Base-by-base conservation (phyloP, 35 echinoderm and acorn worm genomes). In the Hemicentrotus pulcherrimus region DNA sequence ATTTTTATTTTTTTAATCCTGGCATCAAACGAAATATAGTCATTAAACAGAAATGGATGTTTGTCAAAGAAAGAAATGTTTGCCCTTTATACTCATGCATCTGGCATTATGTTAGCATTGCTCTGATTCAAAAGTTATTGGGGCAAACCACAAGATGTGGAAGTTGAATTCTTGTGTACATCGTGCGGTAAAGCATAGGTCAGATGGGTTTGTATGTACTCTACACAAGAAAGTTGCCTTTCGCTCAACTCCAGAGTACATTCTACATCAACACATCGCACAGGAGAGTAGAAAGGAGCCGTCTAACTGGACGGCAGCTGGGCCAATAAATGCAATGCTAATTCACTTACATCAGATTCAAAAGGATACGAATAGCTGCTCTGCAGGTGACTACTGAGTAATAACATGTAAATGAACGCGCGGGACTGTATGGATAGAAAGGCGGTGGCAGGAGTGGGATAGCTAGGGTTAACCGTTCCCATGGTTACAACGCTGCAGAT, bases 321-420 rank as follows among this genome's bases (percentile, higher is more conserved):
- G 18, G 65, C 65, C 65, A 78, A 78, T 78, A 78, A 78, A 22
- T 22, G 65, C 65, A n/a, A 22, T 78, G 28, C 65, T 78, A 78
- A 78, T 78, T n/a, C 65, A 78, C 65, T 78, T 78, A 78, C 65
- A 78, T 78, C 65, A 78, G 65, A 78, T 7, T 78, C 65, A 78
- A 78, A 78, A 3, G 22, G 65, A n/a, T 28, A 78, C 65, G 65
- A 78, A 78, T 78, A 78, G 65, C 65, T 78, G 22, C 65, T 78
- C 65, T 2, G 65, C 65, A 78, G 65, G 65, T 78, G 65, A 78
- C 65, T 78, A 22, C 65, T n/a, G 65, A 78, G 65, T 78, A 78
- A 78, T 78, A 78, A 78, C 65, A 78, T 78, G 65, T 78, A 78
- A 28, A 78, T 78, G 65, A 78, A 78, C 19, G 28, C n/a, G 15